phyloP scores from a whole-genome alignment of 2,888 invertebrate species.

The Campoplex nolae region DNA sequence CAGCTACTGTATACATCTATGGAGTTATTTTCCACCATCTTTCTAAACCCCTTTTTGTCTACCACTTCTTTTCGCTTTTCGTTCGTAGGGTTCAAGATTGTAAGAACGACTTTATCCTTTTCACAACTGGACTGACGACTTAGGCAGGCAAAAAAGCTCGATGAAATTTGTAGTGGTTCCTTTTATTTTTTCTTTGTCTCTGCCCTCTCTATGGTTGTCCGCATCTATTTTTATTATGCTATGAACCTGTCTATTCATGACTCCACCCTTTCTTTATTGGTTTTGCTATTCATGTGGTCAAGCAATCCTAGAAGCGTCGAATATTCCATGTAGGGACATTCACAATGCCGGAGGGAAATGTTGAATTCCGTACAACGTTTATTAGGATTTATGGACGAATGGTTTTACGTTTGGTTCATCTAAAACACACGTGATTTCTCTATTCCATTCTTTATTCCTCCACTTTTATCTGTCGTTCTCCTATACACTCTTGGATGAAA shows the following conservation, averaged over 20 bases:
- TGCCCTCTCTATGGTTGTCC: constrained; percentile 15
- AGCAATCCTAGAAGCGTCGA: constrained; percentile 48
- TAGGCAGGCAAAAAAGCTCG: not conserved
- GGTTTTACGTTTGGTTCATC: constrained; percentile 71
- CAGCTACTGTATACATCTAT: constrained; percentile 44
- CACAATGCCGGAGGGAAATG: constrained; percentile 35
- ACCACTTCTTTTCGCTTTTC: constrained; percentile 63
- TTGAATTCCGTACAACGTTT: constrained; percentile 79
- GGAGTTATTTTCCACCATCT: constrained; percentile 68
- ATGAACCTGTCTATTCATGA: constrained; percentile 28
- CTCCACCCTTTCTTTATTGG: constrained; percentile 1
- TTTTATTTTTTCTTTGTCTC: constrained; percentile 37
- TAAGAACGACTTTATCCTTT: constrained; percentile 50
- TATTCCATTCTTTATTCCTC: constrained; percentile 43
- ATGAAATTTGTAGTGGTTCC: constrained; percentile 11
- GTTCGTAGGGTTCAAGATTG: constrained; percentile 60
- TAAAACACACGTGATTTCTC: constrained; percentile 23
- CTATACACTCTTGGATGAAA: constrained; percentile 68
- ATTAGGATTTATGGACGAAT: constrained; percentile 83
- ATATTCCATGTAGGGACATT: constrained; percentile 55
- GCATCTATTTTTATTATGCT: constrained; percentile 37
- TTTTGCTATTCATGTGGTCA: constrained; percentile 56
- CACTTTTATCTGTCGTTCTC: constrained; percentile 30
- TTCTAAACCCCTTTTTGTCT: constrained; percentile 62
- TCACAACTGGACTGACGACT: constrained; percentile 13